phyloP scores from a whole-genome alignment of 2,888 invertebrate genomes.

The Andrena minutula region DNA sequence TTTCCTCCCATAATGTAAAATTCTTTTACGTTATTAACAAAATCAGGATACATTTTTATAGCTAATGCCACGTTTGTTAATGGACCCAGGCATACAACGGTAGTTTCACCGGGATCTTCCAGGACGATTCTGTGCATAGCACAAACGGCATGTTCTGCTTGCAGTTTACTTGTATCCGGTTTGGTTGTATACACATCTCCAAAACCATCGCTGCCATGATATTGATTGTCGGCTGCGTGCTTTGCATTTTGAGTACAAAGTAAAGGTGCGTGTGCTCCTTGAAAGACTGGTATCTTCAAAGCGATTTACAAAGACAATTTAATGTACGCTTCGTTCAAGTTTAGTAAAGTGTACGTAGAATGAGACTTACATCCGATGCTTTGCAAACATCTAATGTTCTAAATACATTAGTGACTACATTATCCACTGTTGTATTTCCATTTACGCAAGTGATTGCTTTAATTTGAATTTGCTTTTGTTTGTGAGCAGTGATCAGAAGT shows the following conservation, averaged over 20 bases:
- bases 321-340: constrained; percentile 9
- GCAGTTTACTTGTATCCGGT: constrained; percentile 84
- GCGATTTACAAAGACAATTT: constrained; percentile 4
- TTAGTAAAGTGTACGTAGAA: constrained; percentile 44
- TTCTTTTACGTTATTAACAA: constrained; percentile 88
- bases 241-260: constrained; percentile 82
- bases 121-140: constrained; percentile 88
- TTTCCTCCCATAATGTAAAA: constrained; percentile 93
- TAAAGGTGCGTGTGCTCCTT: constrained; percentile 87
- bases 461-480: constrained; percentile 85
- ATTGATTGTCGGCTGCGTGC: constrained; percentile 82
- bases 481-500: constrained; percentile 87
- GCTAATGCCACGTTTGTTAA: constrained; percentile 93
- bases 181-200: constrained; percentile 87
- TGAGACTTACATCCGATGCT: constrained; percentile 87
- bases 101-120: constrained; percentile 86
- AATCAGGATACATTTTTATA: constrained; percentile 89
- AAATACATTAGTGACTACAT: constrained; percentile 90
- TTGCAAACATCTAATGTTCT: constrained; percentile 88
- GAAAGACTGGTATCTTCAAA: constrained; percentile 90
- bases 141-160: constrained; percentile 87
- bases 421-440: constrained; percentile 90
- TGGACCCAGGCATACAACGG: constrained; percentile 90
- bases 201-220: constrained; percentile 90
- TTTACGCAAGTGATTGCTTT: constrained; percentile 91